Evolutionary conservation across 2,888 invertebrate species (phyloP), one percentile per base, ranked within the genome.

Genomic region (Eulithis prunata): DNA sequence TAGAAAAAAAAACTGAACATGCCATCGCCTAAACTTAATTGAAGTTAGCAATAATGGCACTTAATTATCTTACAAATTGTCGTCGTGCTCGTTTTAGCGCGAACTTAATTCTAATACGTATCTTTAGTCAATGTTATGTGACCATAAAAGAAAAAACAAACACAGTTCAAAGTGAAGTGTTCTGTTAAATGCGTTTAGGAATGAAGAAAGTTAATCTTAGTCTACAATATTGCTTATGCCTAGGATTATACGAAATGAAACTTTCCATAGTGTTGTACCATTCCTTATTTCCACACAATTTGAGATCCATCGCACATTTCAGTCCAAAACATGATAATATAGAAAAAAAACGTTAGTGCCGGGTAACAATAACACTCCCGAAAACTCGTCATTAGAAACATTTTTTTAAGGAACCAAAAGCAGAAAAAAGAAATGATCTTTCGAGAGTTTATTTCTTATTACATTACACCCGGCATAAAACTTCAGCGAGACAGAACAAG

Each of bases 11-110:
- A 49, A 58, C 52, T 45, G 53, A 75, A 73, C 75, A 75, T 74
- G 76, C 78, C 74, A 78, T 77, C 75, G 69, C 70, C 71, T 78
- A 75, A 61, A 59, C 62, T 73, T 73, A 75, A 63, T 72, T 70
- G 69, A 74, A 70, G 67, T 76, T 80, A 81, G 76, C 71, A 77
- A 83, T 85, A 86, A 88, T 88, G 88, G 88, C 88, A 88, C 88
- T 82, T 79, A 69, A 75, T 76, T 76, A 75, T 69, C 60, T 71
- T 65, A 45, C 21, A 60, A 53, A 54, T 43, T 72, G 63, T 62
- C 73, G 75, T 72, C 21, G 49, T 49, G 41, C 41, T 41, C 41
- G 41, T 8, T 41, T 41, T 46, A 45, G 62, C 68, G 65, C 66
- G 51, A 46, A 69, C 66, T 74, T 74, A 69, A 54, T 64, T 49